Evolutionary conservation across 2,888 invertebrate species (phyloP).

Genomic region (Chromoteleia sp.): DNA sequence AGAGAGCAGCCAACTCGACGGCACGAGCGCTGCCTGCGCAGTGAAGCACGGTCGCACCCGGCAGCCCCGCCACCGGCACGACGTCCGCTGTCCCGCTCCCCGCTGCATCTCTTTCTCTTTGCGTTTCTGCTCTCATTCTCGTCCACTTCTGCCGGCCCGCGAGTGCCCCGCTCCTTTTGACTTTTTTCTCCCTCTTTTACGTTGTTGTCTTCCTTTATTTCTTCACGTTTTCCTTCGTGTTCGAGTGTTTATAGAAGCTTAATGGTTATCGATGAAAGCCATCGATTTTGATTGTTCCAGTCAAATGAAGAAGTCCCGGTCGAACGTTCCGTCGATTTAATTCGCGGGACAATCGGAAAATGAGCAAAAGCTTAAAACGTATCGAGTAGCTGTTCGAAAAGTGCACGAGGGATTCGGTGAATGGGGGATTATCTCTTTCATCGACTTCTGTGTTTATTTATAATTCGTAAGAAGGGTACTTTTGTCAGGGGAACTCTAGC

Average conservation of each 20-base stretch:
- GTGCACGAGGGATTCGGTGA: constrained; percentile 16
- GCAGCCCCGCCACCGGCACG: constrained; percentile 64
- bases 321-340: constrained; percentile 16
- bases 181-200: constrained; percentile 29
- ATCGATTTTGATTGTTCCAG: constrained; percentile 32
- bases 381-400: constrained; percentile 12
- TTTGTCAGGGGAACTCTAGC: no score
- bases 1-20: constrained; percentile 64
- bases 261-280: constrained; percentile 53
- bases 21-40: constrained; percentile 76
- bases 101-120: constrained; percentile 44
- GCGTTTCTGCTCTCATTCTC: constrained; percentile 53
- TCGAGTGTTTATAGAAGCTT: constrained; percentile 52
- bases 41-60: constrained; percentile 74
- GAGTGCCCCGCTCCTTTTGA: constrained; percentile 58
- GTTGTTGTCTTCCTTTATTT: constrained; percentile 31
- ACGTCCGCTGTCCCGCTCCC: constrained; percentile 50
- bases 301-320: constrained; percentile 35
- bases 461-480: no score
- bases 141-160: constrained; percentile 61
- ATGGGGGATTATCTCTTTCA: constrained; percentile 21
- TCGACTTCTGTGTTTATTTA: constrained; percentile 10
- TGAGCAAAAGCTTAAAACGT: constrained; percentile 21
- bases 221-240: constrained; percentile 65
- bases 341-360: constrained; percentile 12